Evolutionary conservation across 2,113 vertebrate genomes (phyloP), one percentile per base, ranked within the genome.

Genomic region (Recurvirostra avosetta): DNA sequence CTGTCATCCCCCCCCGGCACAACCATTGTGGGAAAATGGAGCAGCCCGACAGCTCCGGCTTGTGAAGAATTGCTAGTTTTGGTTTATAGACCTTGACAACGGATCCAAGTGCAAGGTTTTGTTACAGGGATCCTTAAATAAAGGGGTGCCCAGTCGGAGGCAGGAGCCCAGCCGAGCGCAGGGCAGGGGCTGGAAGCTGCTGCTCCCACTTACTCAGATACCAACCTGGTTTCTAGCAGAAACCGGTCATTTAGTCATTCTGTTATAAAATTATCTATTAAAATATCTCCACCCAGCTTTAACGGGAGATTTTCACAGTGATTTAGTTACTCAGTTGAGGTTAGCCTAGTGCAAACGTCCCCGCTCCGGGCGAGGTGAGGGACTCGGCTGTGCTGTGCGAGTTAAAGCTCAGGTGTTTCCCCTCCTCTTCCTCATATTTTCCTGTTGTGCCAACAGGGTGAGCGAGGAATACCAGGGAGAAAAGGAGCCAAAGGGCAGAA

Each of bases 401-500:
- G 29, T 29, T 22, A 15, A 62, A 65, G 61, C 40, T 7, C 11
- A 59, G 76, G 47, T 8, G 66, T 63, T 53, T 16, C 47, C 38
- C 56, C 27, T 38, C 47, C 32, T 30, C 40, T 17, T 81, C 38
- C 22, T 97, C 85, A 71, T 17, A 1, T 12, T 41, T 55, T 80
- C 86, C 53, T 50, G 26, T 95, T 92, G 68, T 84, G 20, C 91
- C 50, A 58, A 79, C 97, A 99, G 99, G 99, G 99, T 26, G 99
- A 99, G 74, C 97, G 99, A 97, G 99, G 99, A 59, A 75, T 98
- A 11, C 98, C 98, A 0, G 99, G 99, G 45, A 99, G 99, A 95
- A 99, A 98, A 98, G 99, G 99, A 79, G 98, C 99, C 72, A 99
- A 99, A 97, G 99, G 99, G 73, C 99, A 99, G 96, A 99, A 99